Evolutionary conservation across 2,888 invertebrate genomes (phyloP), one percentile per base, ranked within the genome.

Genomic region (Tromatobia lineatoria): DNA sequence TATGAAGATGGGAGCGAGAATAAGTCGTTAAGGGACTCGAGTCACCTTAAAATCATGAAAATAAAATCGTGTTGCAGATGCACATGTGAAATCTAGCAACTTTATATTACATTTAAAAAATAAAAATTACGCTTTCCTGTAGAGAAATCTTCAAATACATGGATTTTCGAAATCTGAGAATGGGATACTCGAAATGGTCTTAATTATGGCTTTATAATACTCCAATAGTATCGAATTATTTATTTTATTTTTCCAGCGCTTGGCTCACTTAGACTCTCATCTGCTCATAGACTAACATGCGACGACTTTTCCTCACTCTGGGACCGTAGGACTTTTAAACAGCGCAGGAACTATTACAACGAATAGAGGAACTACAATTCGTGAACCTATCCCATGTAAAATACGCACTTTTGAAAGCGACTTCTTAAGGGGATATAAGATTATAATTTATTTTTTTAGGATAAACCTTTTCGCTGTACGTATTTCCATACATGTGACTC

Each of bases 331-430:
- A 67, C 42, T 61, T 38, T 18, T 38, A 38, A 57, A 50, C 25
- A 67, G 29, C 54, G 18, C 59, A 23, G 20, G n/a, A 59, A 78
- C 70, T 52, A 52, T 45, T 73, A 45, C 47, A 66, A 73, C 42
- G 64, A 57, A 80, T 66, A 66, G 66, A 29, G 73, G 34, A 45
- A 67, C 54, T 66, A 54, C 66, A 71, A 79, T 71, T 79, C 64
- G 45, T 34, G 20, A 69, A 8, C 45, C 47, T 34, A 47, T 59
- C 20, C 50, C 34, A 50, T 23, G 59, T 61, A 47, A n/a, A n/a
- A 78, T 71, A 54, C 25, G 61, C 38, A 75, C 45, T 66, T 67
- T 8, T 38, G 57, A 29, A 67, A 76, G 23, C 18, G 20, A 15
- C 2, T 54, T 23, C n/a, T 57, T 67, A 45, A 29, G 25, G 3